Base-by-base conservation (phyloP, 2,797 vertebrate genomes). In the Poecilia wingei region DNA sequence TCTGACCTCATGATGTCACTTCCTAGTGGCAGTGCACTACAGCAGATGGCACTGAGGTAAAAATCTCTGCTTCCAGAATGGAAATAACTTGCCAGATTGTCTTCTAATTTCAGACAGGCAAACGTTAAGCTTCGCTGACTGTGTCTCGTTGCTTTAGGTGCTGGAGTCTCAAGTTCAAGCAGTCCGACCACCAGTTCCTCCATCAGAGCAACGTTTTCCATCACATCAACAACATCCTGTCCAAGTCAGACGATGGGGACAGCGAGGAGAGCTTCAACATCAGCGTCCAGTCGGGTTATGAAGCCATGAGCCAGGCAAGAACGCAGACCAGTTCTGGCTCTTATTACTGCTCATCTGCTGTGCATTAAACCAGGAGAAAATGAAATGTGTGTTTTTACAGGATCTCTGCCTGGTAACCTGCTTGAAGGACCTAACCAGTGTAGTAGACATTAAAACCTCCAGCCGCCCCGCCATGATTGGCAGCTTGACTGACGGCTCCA, bases 171-270 rank as follows among this genome's bases (percentile, higher is more conserved):
- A 99, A 99, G 93, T 99, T 99, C 93, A 99, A 99, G 89, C 98
- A 99, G 85, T 99, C 98, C 0, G 98, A 99, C 93, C 98, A 99
- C 86, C 98, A 99, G 87, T 99, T 99, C 90, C 96, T 99, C 86
- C 98, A 99, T 89, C 98, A 99, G 91, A 99, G 98, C 94, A 99
- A 99, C n/a, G 98, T 99, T 83, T 99, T 99, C 92, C 98, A 99
- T 94, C 98, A 99, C 92, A 99, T 99, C 92, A 99, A 99, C 94
- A 99, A 99, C 82, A 99, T 99, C 91, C 95, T 99, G 87, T 99
- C 98, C 61, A 99, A 99, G 94, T 99, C 98, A 0, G 98, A 99
- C 74, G 98, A 99, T 76, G 98, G 98, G 41, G 98, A 99, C 87
- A 99, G 98, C 6, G 98, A 99, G 88, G 98, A 99, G 90, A 99